Percentiles rank a stretch among this genome's conserved stretches.
Evolutionary conservation across 2,888 invertebrate genomes (phyloP).

Genomic region (Epistrophella euchroma): DNA sequence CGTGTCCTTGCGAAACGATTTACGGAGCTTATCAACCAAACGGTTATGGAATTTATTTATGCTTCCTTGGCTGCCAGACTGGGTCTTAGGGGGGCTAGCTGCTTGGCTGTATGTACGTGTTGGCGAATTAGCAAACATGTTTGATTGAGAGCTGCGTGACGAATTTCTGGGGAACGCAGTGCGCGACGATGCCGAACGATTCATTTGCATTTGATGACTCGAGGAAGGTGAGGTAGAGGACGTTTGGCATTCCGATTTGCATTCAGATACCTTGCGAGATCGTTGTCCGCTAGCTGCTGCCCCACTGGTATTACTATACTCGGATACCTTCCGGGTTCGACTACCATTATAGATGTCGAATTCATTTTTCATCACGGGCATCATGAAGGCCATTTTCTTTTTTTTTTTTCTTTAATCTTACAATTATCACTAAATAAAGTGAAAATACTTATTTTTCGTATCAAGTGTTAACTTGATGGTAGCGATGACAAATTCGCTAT

Average conservation of each 20-base stretch:
- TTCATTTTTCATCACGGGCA: slow-evolving; percentile 97
- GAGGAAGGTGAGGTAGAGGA: slow-evolving; percentile 87
- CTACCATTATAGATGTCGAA: slow-evolving; percentile 95
- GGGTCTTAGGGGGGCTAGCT: slow-evolving; percentile 85
- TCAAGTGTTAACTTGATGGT: neutral
- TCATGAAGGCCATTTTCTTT: slow-evolving; percentile 94
- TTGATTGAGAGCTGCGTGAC: slow-evolving; percentile 86
- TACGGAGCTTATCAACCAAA: slow-evolving; percentile 89
- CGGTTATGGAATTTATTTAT: slow-evolving; percentile 90
- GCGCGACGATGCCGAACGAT: slow-evolving; percentile 85
- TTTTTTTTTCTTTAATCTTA: neutral
- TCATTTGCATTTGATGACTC: slow-evolving; percentile 83
- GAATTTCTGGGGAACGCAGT: slow-evolving; percentile 86
- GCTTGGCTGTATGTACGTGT: slow-evolving; percentile 82
- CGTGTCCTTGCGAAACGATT: slow-evolving; percentile 86
- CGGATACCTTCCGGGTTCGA: slow-evolving; percentile 90
- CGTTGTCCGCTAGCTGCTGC: slow-evolving; percentile 81
- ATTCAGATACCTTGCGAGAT: slow-evolving; percentile 87
- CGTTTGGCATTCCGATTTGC: slow-evolving; percentile 87
- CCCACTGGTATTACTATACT: slow-evolving; percentile 85
- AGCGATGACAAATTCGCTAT: slow-evolving; percentile 9
- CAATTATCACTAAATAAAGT: neutral
- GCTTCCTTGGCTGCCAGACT: slow-evolving; percentile 86
- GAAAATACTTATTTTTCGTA: neutral
- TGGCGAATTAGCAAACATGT: slow-evolving; percentile 86